These are phyloP conservation scores for Ricordea florida DNA, from an alignment of 92 coral and sea anemone species.

Conservation along the genomic window DNA sequence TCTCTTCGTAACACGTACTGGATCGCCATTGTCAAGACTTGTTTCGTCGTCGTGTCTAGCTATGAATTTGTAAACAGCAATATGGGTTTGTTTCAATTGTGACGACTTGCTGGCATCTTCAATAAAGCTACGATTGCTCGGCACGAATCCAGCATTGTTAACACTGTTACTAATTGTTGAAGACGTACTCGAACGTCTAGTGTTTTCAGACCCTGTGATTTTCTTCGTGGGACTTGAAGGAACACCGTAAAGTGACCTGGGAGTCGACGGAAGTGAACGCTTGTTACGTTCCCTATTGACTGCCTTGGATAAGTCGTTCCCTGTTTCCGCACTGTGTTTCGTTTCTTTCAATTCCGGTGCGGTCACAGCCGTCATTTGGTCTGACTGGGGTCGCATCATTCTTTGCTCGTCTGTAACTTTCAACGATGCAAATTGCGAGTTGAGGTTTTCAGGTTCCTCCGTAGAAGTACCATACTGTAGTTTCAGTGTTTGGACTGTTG, in stretches of 20 bases:
- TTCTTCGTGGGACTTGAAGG: no score
- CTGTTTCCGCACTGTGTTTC: slow-evolving; percentile 4
- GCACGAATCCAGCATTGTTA: not conserved
- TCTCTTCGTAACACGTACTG: slow-evolving; percentile 69
- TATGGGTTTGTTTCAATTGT: slow-evolving; percentile 80
- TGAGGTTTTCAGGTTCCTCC: slow-evolving; percentile 11
- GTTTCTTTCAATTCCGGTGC: no score
- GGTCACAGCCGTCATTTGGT: no score
- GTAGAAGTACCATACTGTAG: not conserved
- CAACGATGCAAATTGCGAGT: no score
- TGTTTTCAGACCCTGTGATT: not conserved
- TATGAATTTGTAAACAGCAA: slow-evolving; percentile 85
- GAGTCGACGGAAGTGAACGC: slow-evolving; percentile 29
- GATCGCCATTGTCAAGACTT: slow-evolving; percentile 81
- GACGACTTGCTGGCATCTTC: not conserved
- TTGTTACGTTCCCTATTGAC: not conserved
- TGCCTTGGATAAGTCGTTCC: no score
- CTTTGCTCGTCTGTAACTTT: no score
- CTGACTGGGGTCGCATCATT: no score
- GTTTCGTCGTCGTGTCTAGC: slow-evolving; percentile 90
- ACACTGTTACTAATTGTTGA: slow-evolving; percentile 8
- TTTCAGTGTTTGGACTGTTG: slow-evolving; percentile 5
- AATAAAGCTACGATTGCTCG: not conserved
- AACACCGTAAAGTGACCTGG: slow-evolving; percentile 34
- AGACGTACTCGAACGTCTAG: slow-evolving; percentile 22